Evolutionary conservation across 2,113 vertebrate species (phyloP).

Genomic region (Megalops atlanticus): DNA sequence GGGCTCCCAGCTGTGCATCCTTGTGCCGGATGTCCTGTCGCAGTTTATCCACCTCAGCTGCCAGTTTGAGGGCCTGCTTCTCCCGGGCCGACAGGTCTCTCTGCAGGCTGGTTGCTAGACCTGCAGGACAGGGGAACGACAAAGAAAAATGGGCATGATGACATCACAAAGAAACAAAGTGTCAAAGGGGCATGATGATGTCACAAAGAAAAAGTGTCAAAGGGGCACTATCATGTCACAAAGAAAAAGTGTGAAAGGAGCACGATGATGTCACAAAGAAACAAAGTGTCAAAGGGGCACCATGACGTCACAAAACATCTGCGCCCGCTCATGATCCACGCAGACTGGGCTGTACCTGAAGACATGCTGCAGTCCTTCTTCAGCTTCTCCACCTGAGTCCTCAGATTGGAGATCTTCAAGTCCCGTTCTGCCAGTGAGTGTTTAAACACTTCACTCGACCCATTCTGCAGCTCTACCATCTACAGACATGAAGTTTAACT

Average conservation of each 20-base stretch:
- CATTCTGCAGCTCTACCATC: conserved; percentile 63
- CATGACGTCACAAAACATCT: background rate
- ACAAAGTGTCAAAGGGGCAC: background rate
- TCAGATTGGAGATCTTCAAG: conserved; percentile 64
- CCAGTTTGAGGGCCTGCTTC: conserved; percentile 62
- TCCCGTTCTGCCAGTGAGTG: conserved; percentile 69
- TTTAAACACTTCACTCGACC: conserved; percentile 60
- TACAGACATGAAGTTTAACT: conserved; percentile 15
- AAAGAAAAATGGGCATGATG: background rate
- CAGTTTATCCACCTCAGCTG: conserved; percentile 58
- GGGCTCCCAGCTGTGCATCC: conserved; percentile 60
- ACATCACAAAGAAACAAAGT: conserved; percentile 14
- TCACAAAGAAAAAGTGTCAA: too few relatives aligned
- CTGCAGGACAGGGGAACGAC: conserved; percentile 48
- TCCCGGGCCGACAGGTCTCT: conserved; percentile 63
- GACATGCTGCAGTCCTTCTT: conserved; percentile 53
- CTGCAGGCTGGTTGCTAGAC: conserved; percentile 65
- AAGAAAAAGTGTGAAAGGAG: conserved; percentile 6
- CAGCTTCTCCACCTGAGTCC: conserved; percentile 63
- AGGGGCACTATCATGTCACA: background rate
- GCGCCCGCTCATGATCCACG: background rate
- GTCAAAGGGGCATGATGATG: too few relatives aligned
- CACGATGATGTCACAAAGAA: background rate
- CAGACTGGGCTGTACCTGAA: conserved; percentile 57
- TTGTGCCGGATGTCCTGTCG: conserved; percentile 65